Percentiles rank a stretch among this genome's conserved stretches.
phyloP scores from a whole-genome alignment of 2,113 vertebrate genomes.

The Genyomyrus donnyi region DNA sequence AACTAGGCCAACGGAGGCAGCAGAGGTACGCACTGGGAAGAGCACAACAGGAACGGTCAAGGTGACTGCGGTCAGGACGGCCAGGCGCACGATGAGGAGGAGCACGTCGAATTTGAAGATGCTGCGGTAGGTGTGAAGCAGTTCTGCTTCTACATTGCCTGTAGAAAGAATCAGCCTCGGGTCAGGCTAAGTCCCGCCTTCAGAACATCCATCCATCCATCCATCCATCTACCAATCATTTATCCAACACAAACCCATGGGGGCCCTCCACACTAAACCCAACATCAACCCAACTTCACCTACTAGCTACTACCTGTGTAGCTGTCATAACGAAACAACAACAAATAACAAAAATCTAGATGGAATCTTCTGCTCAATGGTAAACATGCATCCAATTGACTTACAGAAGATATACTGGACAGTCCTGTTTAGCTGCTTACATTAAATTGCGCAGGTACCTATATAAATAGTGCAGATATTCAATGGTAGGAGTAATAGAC shows the following conservation, averaged over 20 bases:
- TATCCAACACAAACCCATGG: background rate
- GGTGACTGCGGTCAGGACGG: constrained; percentile 86
- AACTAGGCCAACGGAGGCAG: background rate
- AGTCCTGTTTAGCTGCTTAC: background rate
- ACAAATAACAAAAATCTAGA: background rate
- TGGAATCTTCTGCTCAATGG: background rate
- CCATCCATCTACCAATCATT: background rate
- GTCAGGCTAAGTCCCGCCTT: background rate
- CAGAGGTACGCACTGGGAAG: constrained; percentile 78
- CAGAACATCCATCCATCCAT: background rate
- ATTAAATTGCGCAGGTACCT: background rate
- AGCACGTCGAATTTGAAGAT: constrained; percentile 67
- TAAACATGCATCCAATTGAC: background rate
- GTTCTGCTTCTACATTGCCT: constrained; percentile 78
- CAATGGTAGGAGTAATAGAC: constrained; percentile 20
- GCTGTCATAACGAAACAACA: background rate
- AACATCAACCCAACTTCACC: background rate
- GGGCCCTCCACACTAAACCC: background rate
- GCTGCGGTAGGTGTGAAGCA: constrained; percentile 88
- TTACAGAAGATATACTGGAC: background rate
- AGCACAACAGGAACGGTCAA: constrained; percentile 93
- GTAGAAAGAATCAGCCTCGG: background rate
- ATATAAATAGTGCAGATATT: background rate
- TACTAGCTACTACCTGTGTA: background rate
- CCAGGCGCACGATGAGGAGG: constrained; percentile 85